A percentile compares a stretch with the other conserved stretches of the same genome.
Conservation (phyloP, 37 sponge, comb jelly and placozoan species). For the Halisarca cf. caerulea region DNA sequence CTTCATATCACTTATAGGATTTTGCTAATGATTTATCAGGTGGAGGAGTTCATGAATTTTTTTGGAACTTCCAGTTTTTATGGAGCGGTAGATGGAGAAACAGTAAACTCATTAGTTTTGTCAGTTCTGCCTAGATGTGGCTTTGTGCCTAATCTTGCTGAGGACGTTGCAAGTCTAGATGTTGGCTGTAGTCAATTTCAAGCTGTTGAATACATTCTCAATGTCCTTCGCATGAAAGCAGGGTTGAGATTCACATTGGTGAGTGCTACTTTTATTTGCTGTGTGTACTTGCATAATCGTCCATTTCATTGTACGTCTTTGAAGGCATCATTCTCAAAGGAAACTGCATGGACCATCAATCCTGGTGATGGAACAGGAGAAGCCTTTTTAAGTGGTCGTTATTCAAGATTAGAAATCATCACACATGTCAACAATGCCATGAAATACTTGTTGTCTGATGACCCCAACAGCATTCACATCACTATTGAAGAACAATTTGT, state of each 20-base stretch:
- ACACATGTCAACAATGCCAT: too few relatives aligned
- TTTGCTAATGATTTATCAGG: slow-evolving; percentile 26
- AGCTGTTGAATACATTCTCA: not conserved
- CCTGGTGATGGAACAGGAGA: too few relatives aligned
- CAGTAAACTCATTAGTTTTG: slow-evolving; percentile 57
- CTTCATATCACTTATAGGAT: not conserved
- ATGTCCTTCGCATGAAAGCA: too few relatives aligned
- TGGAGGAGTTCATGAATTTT: slow-evolving; percentile 52
- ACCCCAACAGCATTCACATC: not conserved
- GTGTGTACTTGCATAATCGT: too few relatives aligned
- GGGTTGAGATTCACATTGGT: too few relatives aligned
- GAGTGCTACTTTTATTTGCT: too few relatives aligned
- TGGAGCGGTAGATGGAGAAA: slow-evolving; percentile 57
- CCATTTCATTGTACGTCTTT: too few relatives aligned
- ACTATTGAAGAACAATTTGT: not conserved
- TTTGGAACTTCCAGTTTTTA: slow-evolving; percentile 45
- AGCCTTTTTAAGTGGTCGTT: too few relatives aligned
- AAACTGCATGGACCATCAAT: too few relatives aligned
- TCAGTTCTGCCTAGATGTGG: slow-evolving; percentile 52
- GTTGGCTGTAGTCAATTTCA: not conserved
- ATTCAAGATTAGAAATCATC: too few relatives aligned
- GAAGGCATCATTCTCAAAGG: too few relatives aligned
- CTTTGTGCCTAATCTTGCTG: not conserved
- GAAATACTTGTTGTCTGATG: too few relatives aligned
- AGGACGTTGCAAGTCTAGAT: not conserved